Evolutionary conservation across 2,888 invertebrate species (phyloP), one percentile per base, ranked within the genome.

Genomic region (Pollenia amentaria): DNA sequence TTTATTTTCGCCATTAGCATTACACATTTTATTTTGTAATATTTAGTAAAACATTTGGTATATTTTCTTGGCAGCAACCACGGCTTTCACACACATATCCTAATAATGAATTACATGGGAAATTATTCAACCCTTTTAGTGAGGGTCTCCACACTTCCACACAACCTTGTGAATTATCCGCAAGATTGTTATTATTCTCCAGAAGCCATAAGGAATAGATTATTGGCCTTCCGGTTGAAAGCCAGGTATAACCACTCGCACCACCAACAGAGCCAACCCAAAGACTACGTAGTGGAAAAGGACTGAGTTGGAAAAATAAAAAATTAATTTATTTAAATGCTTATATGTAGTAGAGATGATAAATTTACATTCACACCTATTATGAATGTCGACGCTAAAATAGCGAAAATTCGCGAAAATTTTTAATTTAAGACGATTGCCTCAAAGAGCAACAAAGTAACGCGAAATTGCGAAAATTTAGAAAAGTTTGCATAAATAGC

Each of bases 341-440:
- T 18, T 16, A 14, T 7, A 0, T 0, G 6, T 29, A 29, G 29
- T 6, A 29, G 29, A 29, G 4, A 29, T 29, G 29, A 29, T 29
- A 21, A n/a, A 77, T 70, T 64, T 64, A 83, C 83, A 64, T 65
- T 55, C n/a, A n/a, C n/a, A n/a, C n/a, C n/a, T n/a, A n/a, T n/a
- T n/a, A n/a, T n/a, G n/a, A n/a, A n/a, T n/a, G n/a, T n/a, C n/a
- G n/a, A n/a, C n/a, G n/a, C n/a, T n/a, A n/a, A n/a, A n/a, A n/a
- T n/a, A n/a, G n/a, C n/a, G n/a, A n/a, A n/a, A n/a, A n/a, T n/a
- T n/a, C n/a, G n/a, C n/a, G n/a, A n/a, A n/a, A n/a, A n/a, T n/a
- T n/a, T n/a, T n/a, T n/a, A n/a, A n/a, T n/a, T n/a, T n/a, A n/a
- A n/a, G n/a, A n/a, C n/a, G n/a, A n/a, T n/a, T n/a, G n/a, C n/a